phyloP scores from a whole-genome alignment of 2,797 vertebrate genomes.

The Merluccius polli region DNA sequence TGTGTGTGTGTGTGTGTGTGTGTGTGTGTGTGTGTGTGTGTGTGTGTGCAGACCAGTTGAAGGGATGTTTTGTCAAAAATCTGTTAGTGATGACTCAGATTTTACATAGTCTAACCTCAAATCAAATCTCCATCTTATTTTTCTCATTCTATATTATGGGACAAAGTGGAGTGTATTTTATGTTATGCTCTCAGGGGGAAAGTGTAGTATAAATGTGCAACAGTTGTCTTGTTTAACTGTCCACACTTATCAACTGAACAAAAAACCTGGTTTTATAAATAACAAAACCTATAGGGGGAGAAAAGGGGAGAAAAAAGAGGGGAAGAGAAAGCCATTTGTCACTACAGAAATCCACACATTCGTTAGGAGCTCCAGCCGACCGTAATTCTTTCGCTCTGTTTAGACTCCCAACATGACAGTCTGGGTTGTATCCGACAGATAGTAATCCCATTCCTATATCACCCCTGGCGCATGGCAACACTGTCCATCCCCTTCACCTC shows the following conservation, averaged over 20 bases:
- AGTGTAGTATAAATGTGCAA: not conserved
- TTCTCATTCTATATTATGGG: not conserved
- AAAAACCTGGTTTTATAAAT: not conserved
- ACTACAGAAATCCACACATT: slow-evolving; percentile 7
- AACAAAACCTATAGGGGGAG: not conserved
- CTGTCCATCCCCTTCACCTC: not conserved
- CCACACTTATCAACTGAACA: not conserved
- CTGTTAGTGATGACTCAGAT: not conserved
- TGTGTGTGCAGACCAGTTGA: not conserved
- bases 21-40: no score
- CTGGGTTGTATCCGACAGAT: slow-evolving; percentile 22
- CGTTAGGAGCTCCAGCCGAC: slow-evolving; percentile 3
- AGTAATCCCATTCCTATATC: slow-evolving; percentile 38
- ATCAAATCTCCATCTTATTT: not conserved
- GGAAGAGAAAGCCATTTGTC: not conserved
- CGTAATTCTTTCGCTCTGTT: slow-evolving; percentile 29
- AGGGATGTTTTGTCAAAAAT: not conserved
- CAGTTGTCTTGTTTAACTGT: not conserved
- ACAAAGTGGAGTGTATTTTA: not conserved
- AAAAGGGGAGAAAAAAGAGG: slow-evolving; percentile 12
- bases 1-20: not conserved
- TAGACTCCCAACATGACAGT: slow-evolving; percentile 27
- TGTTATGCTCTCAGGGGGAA: not conserved
- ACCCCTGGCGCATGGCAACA: not conserved
- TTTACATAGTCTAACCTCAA: not conserved